These are phyloP conservation scores for Perizoma flavofasciatum DNA, from an alignment of 2,888 invertebrate genomes.

Conservation along the genomic window DNA sequence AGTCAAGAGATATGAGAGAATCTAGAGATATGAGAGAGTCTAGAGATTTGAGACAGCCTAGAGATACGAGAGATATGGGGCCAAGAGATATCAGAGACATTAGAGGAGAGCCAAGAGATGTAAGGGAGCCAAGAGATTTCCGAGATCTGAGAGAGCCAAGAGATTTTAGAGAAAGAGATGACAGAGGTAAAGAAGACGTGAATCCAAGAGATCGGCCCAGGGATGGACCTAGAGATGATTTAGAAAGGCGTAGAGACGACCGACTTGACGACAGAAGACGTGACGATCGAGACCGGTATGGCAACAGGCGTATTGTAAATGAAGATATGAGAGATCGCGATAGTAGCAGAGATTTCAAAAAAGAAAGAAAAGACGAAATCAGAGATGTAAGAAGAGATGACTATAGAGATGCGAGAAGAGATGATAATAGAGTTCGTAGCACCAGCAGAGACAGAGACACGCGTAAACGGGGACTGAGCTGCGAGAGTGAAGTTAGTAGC, in stretches of 20 bases:
- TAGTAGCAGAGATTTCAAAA: conserved; percentile 32
- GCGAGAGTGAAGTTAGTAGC: conserved; percentile 56
- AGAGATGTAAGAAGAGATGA: conserved; percentile 49
- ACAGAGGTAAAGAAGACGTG: conserved; percentile 23
- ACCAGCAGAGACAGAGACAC: conserved; percentile 64
- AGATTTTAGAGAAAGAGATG: conserved; percentile 17
- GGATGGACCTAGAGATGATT: conserved; percentile 39
- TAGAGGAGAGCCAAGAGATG: conserved; percentile 8
- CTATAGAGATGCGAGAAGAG: conserved; percentile 52
- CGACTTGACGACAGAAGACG: conserved; percentile 32
- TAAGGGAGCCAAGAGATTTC: conserved; percentile 12
- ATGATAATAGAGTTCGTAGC: conserved; percentile 52
- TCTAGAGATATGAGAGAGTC: background rate
- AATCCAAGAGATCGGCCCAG: conserved; percentile 24
- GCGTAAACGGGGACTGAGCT: conserved; percentile 66
- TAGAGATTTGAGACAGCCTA: conserved; percentile 11
- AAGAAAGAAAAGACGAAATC: conserved; percentile 48
- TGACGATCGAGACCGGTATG: conserved; percentile 43
- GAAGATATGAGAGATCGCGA: conserved; percentile 31
- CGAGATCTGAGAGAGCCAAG: conserved; percentile 23
- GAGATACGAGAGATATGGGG: conserved; percentile 31
- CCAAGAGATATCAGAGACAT: conserved; percentile 13
- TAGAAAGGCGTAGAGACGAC: conserved; percentile 42
- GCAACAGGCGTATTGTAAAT: conserved; percentile 45
- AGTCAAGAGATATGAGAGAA: conserved; percentile 1